phyloP scores from a whole-genome alignment of 2,888 invertebrate species.

The Taphrorychus bicolor region DNA sequence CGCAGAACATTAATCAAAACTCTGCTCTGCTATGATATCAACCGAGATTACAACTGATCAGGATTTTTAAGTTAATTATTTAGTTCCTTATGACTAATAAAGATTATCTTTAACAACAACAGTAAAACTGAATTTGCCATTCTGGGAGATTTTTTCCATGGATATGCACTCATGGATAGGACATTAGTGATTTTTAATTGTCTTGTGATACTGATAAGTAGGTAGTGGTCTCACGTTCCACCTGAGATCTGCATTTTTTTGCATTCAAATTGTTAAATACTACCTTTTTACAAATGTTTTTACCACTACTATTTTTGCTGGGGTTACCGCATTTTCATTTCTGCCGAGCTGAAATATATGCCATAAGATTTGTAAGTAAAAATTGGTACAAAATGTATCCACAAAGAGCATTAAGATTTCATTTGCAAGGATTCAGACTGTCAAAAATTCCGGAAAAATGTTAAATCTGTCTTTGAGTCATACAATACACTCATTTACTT shows the following conservation, averaged over 20 bases:
- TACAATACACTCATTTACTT: no score
- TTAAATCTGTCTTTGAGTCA: no score
- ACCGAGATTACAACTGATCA: no score
- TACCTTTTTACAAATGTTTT: slow-evolving; percentile 18
- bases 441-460: no score
- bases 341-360: slow-evolving; percentile 49
- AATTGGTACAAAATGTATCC: neutral
- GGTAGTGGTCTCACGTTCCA: no score
- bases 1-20: no score
- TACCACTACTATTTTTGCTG: slow-evolving; percentile 20
- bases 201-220: no score
- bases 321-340: slow-evolving; percentile 26
- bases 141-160: neutral
- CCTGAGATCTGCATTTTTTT: neutral
- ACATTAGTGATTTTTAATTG: no score
- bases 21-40: no score
- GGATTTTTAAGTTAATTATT: neutral
- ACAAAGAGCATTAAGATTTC: no score
- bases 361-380: slow-evolving; percentile 51
- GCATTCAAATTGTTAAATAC: neutral
- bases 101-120: neutral
- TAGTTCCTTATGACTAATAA: neutral
- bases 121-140: neutral
- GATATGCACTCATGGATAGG: neutral
- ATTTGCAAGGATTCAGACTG: no score